Evolutionary conservation across 2,113 vertebrate genomes (phyloP).

Genomic region (Gnathonemus longibarbis): DNA sequence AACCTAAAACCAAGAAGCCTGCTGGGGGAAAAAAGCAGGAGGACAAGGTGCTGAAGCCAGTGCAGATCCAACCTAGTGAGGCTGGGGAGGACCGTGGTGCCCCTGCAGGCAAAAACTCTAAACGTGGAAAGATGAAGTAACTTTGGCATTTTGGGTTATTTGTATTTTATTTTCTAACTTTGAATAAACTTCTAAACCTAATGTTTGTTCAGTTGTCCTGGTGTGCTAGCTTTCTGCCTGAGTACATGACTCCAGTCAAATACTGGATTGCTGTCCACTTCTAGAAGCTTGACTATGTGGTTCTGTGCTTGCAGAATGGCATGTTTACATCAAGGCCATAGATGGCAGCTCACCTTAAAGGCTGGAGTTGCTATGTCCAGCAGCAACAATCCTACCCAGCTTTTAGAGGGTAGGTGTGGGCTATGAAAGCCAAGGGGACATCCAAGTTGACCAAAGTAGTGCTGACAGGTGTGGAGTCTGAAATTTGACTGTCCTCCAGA

Average conservation of each 20-base stretch:
- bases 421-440: background rate
- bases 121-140: background rate
- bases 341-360: background rate
- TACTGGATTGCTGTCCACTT: background rate
- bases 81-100: background rate
- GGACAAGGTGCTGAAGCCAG: constrained; percentile 23
- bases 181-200: background rate
- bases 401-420: background rate
- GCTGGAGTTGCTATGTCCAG: background rate
- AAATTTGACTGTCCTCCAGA: background rate
- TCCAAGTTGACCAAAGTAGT: too few relatives aligned
- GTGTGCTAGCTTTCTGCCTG: background rate
- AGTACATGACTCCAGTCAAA: background rate
- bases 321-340: background rate
- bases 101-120: background rate
- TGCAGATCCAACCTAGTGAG: background rate
- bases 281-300: background rate
- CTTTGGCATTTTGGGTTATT: background rate
- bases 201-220: background rate
- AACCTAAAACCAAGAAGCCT: constrained; percentile 48
- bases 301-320: background rate
- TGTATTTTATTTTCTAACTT: background rate
- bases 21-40: background rate
- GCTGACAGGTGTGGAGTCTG: too few relatives aligned
- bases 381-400: constrained; percentile 11